phyloP scores from a whole-genome alignment of 92 coral and sea anemone genomes.

The Epizoanthus scotinus region DNA sequence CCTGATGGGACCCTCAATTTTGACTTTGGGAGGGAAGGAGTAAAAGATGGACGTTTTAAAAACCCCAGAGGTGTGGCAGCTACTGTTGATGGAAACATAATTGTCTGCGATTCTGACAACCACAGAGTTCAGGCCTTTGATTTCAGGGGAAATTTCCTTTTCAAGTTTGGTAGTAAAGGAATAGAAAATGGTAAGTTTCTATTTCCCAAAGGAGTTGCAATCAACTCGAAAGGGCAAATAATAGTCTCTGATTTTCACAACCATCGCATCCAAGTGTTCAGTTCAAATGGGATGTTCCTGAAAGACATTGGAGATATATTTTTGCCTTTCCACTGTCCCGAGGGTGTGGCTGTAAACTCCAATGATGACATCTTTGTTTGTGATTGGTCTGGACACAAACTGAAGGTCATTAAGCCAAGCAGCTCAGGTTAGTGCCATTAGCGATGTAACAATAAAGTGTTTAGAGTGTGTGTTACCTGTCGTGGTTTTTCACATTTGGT shows the following conservation, averaged over 20 bases:
- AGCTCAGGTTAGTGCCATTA: background rate
- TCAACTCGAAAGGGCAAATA: background rate
- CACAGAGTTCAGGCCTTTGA: conserved; percentile 20
- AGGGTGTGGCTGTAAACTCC: background rate
- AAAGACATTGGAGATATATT: background rate
- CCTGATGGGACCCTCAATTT: conserved; percentile 18
- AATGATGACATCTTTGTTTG: conserved; percentile 4
- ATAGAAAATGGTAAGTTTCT: background rate
- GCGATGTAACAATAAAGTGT: background rate
- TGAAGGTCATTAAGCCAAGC: background rate
- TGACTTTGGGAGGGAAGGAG: conserved; percentile 20
- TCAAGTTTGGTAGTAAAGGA: conserved; percentile 9
- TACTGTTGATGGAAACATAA: conserved; percentile 1
- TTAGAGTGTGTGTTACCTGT: too few species aligned
- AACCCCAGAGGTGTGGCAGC: background rate
- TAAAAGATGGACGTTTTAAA: conserved; percentile 9
- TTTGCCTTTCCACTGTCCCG: background rate
- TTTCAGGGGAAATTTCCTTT: background rate
- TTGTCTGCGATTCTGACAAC: conserved; percentile 12
- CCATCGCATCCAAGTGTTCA: conserved; percentile 1
- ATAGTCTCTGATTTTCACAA: background rate
- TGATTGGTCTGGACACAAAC: conserved; percentile 16
- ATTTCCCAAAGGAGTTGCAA: conserved; percentile 14
- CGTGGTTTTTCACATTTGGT: too few species aligned
- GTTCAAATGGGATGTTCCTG: background rate